Conservation (phyloP, 2,113 vertebrate genomes). For the Scytalopus superciliaris region DNA sequence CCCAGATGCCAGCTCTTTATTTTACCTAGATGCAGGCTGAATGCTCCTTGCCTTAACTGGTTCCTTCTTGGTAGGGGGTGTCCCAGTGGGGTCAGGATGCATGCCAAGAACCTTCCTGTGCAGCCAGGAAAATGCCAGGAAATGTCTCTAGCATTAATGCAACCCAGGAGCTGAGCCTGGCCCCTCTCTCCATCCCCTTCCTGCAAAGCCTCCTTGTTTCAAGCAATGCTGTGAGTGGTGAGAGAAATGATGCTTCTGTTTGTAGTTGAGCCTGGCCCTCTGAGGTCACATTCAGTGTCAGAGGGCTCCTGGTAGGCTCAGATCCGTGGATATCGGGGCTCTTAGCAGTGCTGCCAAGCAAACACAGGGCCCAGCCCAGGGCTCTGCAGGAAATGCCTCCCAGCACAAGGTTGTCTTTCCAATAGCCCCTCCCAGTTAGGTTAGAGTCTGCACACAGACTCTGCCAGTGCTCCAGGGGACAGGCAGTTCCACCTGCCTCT, state of each 20-base stretch:
- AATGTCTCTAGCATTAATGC: background rate
- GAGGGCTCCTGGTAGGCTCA: background rate
- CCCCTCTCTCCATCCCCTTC: background rate
- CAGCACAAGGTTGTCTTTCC: background rate
- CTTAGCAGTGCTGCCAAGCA: background rate
- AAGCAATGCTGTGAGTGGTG: background rate
- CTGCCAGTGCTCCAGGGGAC: background rate
- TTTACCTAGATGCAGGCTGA: background rate
- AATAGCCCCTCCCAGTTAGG: background rate
- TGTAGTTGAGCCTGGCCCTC: background rate
- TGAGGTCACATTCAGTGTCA: background rate
- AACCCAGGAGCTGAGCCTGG: background rate
- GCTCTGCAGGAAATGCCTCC: background rate
- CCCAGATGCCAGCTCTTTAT: background rate
- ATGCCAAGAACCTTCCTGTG: background rate
- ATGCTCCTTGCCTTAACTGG: background rate
- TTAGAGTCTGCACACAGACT: background rate
- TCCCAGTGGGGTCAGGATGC: background rate
- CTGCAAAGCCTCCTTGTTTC: background rate
- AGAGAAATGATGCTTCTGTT: background rate
- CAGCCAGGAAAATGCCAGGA: background rate
- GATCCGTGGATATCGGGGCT: background rate
- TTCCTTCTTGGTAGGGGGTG: background rate
- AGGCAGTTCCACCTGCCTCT: background rate
- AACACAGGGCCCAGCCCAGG: background rate